Conservation (phyloP, 2,888 invertebrate species). For the Callyntrura guangdongensis region DNA sequence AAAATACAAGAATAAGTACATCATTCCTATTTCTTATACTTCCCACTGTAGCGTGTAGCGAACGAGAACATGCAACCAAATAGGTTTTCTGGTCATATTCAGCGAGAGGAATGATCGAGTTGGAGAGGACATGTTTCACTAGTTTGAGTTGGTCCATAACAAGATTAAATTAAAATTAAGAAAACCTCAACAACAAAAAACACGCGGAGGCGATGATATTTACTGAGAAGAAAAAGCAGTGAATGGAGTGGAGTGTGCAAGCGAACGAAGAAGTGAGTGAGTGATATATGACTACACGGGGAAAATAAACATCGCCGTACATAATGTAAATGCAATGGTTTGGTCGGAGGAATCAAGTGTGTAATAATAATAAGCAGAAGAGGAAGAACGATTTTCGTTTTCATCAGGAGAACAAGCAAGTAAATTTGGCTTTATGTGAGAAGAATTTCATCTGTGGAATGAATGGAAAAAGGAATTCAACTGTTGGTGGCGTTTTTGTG, state of each 20-base stretch:
- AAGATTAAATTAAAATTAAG: conserved; percentile 60
- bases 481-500: conserved; percentile 49
- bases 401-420: conserved; percentile 7
- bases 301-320: background rate
- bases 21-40: background rate
- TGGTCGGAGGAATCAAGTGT: background rate
- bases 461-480: conserved; percentile 52
- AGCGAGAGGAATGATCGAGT: background rate
- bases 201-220: background rate
- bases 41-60: background rate
- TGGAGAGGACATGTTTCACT: conserved; percentile 44
- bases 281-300: background rate
- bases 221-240: background rate
- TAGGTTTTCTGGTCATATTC: conserved; percentile 8
- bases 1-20: background rate
- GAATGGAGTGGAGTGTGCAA: background rate
- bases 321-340: background rate
- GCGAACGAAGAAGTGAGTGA: background rate
- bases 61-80: background rate
- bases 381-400: conserved; percentile 5
- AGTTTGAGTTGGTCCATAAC: background rate
- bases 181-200: conserved; percentile 51
- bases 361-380: background rate
- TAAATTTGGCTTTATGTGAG: conserved; percentile 6
- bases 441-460: conserved; percentile 7